These are phyloP conservation scores for Taenaris catops DNA, from an alignment of 2,888 invertebrate species.

Conservation along the genomic window DNA sequence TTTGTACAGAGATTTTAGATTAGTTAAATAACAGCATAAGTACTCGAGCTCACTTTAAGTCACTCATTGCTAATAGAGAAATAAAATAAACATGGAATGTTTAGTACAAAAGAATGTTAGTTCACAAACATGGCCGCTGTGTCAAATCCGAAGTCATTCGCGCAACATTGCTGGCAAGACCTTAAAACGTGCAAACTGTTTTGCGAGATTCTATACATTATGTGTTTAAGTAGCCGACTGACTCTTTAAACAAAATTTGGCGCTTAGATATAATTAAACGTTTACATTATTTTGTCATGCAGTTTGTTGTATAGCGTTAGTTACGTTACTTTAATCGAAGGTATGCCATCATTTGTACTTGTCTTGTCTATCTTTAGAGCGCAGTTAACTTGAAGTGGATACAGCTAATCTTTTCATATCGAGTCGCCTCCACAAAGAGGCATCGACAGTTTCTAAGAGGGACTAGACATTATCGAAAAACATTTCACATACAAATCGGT, in stretches of 20 bases:
- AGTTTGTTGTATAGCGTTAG: constrained; percentile 29
- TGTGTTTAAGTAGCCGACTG: constrained; percentile 10
- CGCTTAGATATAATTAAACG: constrained; percentile 2
- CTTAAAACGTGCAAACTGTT: constrained; percentile 27
- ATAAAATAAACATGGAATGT: constrained; percentile 61
- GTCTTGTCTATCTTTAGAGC: constrained; percentile 52
- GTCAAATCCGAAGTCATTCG: constrained; percentile 17
- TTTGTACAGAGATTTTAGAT: constrained; percentile 44
- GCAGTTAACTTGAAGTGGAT: constrained; percentile 43
- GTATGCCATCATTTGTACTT: constrained; percentile 72
- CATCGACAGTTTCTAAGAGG: constrained; percentile 47
- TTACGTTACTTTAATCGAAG: constrained; percentile 50
- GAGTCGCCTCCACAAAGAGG: constrained; percentile 44
- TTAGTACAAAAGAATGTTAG: constrained; percentile 43
- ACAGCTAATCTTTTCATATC: constrained; percentile 38
- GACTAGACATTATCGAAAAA: constrained; percentile 71
- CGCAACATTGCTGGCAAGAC: constrained; percentile 39
- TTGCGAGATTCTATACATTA: constrained; percentile 29
- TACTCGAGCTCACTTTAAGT: constrained; percentile 77
- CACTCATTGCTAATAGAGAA: constrained; percentile 59
- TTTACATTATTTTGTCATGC: constrained; percentile 6
- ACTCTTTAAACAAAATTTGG: constrained; percentile 8
- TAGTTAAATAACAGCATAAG: constrained; percentile 45
- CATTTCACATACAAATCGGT: constrained; percentile 56
- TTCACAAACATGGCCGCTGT: constrained; percentile 35